Base-by-base conservation (phyloP, 2,113 vertebrate species). In the Channa maculata region DNA sequence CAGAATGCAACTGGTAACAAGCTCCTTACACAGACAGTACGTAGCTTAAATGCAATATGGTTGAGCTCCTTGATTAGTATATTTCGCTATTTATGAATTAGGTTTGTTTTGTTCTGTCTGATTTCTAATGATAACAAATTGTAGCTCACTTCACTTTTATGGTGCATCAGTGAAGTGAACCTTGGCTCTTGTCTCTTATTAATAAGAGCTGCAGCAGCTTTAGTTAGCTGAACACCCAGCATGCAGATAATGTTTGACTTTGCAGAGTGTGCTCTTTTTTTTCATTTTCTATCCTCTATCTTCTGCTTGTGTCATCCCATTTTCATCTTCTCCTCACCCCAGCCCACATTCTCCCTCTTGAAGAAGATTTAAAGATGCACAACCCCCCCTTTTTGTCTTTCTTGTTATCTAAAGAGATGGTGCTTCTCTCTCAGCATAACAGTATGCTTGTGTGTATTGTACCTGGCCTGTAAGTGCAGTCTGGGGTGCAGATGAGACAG, bases 291-390 rank as follows among this genome's bases (percentile, higher is more conserved):
- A 60, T 39, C 38, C 37, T 14, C 10, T 7, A 5, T 15, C 36
- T 63, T 45, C n/a, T 24, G 10, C 34, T 41, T 43, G 6, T 53
- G 10, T 69, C 24, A 7, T 52, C 9, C 5, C 14, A 12, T 50
- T 55, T 72, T 8, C 10, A 2, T 63, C 1, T 41, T 50, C 36
- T 60, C 61, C 50, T 49, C 60, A 41, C 0, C 2, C 0, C 3
- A 5, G 38, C 65, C 39, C 52, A 58, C 46, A 52, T 57, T 63
- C 1, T 53, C 45, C 34, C n/a, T 65, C 46, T 48, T 36, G 15
- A 61, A 34, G 36, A 15, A n/a, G 41, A 71, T 81, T 79, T 37
- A 62, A 46, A 65, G 36, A 52, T 33, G 62, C 62, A 33, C n/a
- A 13, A 24, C 36, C 2, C 11, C 36, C 11, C 7, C 4, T 13